These are phyloP conservation scores for Odontocerum albicorne DNA, from an alignment of 2,888 invertebrate genomes.

Conservation along the genomic window DNA sequence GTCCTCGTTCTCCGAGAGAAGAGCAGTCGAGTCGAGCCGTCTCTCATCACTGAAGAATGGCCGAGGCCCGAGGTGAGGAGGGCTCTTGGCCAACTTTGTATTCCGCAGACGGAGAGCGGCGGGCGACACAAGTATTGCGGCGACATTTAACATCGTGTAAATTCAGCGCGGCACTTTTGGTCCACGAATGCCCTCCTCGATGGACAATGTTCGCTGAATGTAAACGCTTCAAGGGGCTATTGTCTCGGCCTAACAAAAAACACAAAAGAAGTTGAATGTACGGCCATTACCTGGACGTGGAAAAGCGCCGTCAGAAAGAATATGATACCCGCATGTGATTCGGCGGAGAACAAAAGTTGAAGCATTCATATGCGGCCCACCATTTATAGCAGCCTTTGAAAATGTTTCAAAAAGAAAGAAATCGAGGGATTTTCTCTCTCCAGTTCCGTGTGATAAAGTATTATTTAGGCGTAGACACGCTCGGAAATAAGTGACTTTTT, in stretches of 20 bases:
- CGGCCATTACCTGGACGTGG: constrained; percentile 19
- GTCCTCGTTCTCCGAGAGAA: too few relatives aligned
- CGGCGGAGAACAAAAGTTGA: background rate
- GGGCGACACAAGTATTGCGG: constrained; percentile 1
- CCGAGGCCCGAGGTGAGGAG: too few relatives aligned
- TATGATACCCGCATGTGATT: constrained; percentile 8
- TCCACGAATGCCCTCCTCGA: constrained; percentile 6
- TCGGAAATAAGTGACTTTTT: too few relatives aligned
- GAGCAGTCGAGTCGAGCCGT: too few relatives aligned
- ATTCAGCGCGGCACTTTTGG: constrained; percentile 9
- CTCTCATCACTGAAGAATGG: too few relatives aligned
- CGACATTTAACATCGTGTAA: constrained; percentile 13
- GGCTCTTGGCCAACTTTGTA: too few relatives aligned
- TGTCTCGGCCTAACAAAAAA: constrained; percentile 23
- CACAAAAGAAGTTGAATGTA: constrained; percentile 10
- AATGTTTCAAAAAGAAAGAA: too few relatives aligned
- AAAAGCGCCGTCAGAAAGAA: constrained; percentile 5
- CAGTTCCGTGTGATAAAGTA: too few relatives aligned
- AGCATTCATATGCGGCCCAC: background rate
- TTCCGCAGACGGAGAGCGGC: background rate
- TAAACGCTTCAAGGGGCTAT: constrained; percentile 24
- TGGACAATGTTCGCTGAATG: constrained; percentile 25
- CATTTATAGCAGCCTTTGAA: too few relatives aligned
- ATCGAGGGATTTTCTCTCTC: too few relatives aligned
- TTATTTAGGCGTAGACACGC: too few relatives aligned